A percentile compares a stretch with the other conserved stretches of the same genome.
Evolutionary conservation across 1,140 invertebrate species (phyloP).

Genomic region (Potamilus streckersoni): DNA sequence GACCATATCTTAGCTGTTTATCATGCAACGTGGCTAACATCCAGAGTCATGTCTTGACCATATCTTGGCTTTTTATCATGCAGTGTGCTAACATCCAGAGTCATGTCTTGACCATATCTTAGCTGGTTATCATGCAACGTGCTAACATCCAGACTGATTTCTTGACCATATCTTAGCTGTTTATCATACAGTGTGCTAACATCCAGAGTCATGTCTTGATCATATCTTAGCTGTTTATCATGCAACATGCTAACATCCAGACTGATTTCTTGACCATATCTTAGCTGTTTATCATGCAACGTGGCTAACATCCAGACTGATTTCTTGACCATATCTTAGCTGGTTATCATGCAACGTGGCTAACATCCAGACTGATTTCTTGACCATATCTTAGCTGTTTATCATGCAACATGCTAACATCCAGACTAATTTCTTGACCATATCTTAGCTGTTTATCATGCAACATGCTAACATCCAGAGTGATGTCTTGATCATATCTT

Average conservation of each 20-base stretch:
- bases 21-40: constrained; percentile 32
- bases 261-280: constrained; percentile 44
- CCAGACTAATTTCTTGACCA: constrained; percentile 47
- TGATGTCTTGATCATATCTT: constrained; percentile 42
- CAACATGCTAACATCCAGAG: constrained; percentile 44
- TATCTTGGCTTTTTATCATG: not conserved
- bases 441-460: not conserved
- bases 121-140: too few relatives aligned
- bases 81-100: constrained; percentile 44
- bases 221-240: not conserved
- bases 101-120: constrained; percentile 42
- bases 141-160: constrained; percentile 57
- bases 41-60: constrained; percentile 47
- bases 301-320: constrained; percentile 55
- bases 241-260: constrained; percentile 41
- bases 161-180: constrained; percentile 18
- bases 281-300: too few relatives aligned
- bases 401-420: constrained; percentile 29
- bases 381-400: constrained; percentile 17
- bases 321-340: constrained; percentile 30
- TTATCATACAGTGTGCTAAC: too few relatives aligned
- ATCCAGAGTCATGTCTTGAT: constrained; percentile 56
- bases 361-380: constrained; percentile 57
- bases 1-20: constrained; percentile 7
- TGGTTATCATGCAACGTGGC: too few relatives aligned